phyloP scores from a whole-genome alignment of 2,888 invertebrate species.

The Dynastes tityus region DNA sequence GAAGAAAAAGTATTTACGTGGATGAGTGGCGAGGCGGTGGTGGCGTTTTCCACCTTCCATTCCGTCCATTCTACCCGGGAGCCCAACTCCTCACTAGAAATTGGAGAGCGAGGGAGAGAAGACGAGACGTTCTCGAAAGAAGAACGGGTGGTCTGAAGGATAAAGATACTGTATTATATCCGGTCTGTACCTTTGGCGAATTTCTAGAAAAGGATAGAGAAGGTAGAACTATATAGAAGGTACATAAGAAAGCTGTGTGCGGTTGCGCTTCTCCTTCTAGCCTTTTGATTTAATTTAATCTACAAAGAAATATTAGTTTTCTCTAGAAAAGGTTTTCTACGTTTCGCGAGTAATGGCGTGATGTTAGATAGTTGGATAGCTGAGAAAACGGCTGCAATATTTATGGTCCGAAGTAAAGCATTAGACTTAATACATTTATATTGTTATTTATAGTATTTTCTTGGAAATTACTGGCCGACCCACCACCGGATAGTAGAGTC shows the following conservation, averaged over 20 bases:
- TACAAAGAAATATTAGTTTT: conserved; percentile 70
- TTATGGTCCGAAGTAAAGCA: conserved; percentile 67
- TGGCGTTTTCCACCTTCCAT: too few relatives aligned
- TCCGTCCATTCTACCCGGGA: neutral
- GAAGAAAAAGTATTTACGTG: conserved; percentile 68
- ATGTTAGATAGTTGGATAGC: conserved; percentile 57
- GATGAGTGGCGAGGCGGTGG: conserved; percentile 23
- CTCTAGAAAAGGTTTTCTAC: conserved; percentile 64
- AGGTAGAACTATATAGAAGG: neutral
- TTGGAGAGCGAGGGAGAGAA: conserved; percentile 9
- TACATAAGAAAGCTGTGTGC: conserved; percentile 15
- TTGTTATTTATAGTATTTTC: conserved; percentile 68
- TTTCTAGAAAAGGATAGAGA: conserved; percentile 41
- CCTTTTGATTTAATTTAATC: conserved; percentile 71
- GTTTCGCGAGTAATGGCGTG: conserved; percentile 64
- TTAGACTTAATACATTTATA: conserved; percentile 69
- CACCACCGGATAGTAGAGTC: neutral
- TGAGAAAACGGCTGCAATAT: conserved; percentile 61
- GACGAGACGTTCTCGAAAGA: conserved; percentile 8
- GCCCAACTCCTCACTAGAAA: neutral
- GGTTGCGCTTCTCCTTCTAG: conserved; percentile 6
- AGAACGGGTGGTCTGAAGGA: conserved; percentile 19
- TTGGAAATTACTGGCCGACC: conserved; percentile 62
- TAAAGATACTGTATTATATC: conserved; percentile 65
- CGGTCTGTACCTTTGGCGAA: conserved; percentile 62